Conservation (phyloP, 1,140 invertebrate genomes). For the Camponotus vicinus region DNA sequence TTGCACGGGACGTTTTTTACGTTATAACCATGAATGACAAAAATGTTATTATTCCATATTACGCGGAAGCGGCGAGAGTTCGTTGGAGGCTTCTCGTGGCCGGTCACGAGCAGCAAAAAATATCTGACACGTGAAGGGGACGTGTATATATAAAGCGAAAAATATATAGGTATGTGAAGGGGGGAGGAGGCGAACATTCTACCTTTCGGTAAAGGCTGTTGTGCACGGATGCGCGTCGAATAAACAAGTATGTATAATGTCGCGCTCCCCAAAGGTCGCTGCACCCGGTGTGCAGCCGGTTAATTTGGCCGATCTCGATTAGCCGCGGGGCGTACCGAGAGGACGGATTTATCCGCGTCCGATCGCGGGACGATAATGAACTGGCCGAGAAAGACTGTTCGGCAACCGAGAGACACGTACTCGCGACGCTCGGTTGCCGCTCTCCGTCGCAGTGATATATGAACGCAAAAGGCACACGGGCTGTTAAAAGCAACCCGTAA, state of each 20-base stretch:
- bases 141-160: constrained; percentile 28
- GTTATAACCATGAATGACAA: constrained; percentile 37
- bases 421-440: neutral
- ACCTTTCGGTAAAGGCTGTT: constrained; percentile 33
- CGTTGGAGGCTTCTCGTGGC: neutral
- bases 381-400: constrained; percentile 36
- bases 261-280: constrained; percentile 54
- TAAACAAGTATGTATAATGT: constrained; percentile 70
- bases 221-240: constrained; percentile 13
- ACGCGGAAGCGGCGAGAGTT: constrained; percentile 32
- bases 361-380: constrained; percentile 65
- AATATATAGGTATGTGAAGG: constrained; percentile 5
- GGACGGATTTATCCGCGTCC: constrained; percentile 65
- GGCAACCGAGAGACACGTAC: constrained; percentile 43
- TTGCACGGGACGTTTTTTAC: neutral
- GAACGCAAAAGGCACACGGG: neutral
- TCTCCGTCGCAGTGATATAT: constrained; percentile 49
- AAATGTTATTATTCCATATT: constrained; percentile 29
- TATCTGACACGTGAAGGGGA: constrained; percentile 16
- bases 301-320: constrained; percentile 72
- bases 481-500: constrained; percentile 1
- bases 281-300: constrained; percentile 51
- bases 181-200: constrained; percentile 6
- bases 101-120: constrained; percentile 20
- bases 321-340: constrained; percentile 53